These are phyloP conservation scores for Aricia agestis DNA, from an alignment of 1,140 invertebrate species.

Conservation along the genomic window DNA sequence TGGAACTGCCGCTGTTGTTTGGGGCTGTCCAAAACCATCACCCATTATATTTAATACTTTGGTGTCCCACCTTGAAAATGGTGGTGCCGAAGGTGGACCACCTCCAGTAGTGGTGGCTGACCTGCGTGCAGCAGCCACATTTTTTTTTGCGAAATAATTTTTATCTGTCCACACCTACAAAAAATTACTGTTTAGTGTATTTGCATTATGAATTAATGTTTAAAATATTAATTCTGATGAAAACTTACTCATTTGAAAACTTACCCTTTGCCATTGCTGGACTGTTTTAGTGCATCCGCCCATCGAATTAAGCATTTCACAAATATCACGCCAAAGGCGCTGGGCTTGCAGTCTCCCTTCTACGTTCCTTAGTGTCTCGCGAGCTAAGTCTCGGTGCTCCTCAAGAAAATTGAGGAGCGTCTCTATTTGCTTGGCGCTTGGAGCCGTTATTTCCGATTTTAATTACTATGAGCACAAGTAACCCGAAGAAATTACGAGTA, in stretches of 20 bases:
- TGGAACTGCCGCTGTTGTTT: neutral
- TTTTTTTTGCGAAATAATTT: conserved; percentile 22
- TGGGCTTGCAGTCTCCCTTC: neutral
- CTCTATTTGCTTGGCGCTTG: neutral
- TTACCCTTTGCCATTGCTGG: neutral
- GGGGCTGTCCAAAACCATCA: conserved; percentile 20
- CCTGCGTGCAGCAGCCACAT: conserved; percentile 6
- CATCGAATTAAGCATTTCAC: neutral
- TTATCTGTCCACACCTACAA: conserved; percentile 19
- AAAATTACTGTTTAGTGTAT: no score
- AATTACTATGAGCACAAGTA: no score
- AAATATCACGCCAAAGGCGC: neutral
- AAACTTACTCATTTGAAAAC: neutral
- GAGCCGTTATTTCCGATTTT: neutral
- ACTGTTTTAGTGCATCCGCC: neutral
- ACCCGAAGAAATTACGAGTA: no score
- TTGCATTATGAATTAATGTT: no score
- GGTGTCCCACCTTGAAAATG: neutral
- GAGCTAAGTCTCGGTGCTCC: neutral
- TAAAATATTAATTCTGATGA: neutral
- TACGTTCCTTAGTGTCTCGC: neutral
- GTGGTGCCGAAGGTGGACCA: conserved; percentile 17
- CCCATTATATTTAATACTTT: conserved; percentile 14
- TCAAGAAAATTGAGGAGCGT: neutral
- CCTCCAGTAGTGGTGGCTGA: conserved; percentile 18